Evolutionary conservation across 2,797 vertebrate genomes (phyloP).

Genomic region (Sebastes glaucus): DNA sequence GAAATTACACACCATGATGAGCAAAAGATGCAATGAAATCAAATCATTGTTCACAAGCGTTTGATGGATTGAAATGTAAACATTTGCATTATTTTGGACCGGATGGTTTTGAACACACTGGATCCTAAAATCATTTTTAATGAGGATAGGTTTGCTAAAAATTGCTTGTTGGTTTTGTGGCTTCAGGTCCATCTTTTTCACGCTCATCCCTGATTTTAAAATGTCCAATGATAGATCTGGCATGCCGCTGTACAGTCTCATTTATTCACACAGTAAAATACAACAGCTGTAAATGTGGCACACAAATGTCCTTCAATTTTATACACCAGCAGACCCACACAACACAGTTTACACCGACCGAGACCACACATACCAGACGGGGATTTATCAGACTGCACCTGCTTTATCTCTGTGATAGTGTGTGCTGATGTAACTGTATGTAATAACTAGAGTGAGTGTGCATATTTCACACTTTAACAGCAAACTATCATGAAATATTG

Average conservation of each 20-base stretch:
- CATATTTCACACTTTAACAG: neutral
- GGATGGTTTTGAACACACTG: neutral
- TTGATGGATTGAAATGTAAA: slow-evolving; percentile 40
- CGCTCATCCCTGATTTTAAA: slow-evolving; percentile 45
- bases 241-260: neutral
- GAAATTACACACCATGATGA: slow-evolving; percentile 56
- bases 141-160: slow-evolving; percentile 1
- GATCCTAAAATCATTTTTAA: slow-evolving; percentile 10
- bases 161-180: slow-evolving; percentile 21
- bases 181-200: slow-evolving; percentile 21
- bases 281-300: neutral
- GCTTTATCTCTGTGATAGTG: neutral
- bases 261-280: slow-evolving; percentile 4
- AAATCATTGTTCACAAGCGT: slow-evolving; percentile 54
- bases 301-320: neutral
- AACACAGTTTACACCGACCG: neutral
- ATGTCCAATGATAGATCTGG: neutral
- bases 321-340: neutral
- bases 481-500: neutral
- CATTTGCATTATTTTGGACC: slow-evolving; percentile 21
- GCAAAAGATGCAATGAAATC: slow-evolving; percentile 48
- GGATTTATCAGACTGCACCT: neutral
- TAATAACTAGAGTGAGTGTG: neutral
- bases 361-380: neutral
- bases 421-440: neutral